Conservation (phyloP, 2,888 invertebrate genomes). For the Teinopalpus imperialis region DNA sequence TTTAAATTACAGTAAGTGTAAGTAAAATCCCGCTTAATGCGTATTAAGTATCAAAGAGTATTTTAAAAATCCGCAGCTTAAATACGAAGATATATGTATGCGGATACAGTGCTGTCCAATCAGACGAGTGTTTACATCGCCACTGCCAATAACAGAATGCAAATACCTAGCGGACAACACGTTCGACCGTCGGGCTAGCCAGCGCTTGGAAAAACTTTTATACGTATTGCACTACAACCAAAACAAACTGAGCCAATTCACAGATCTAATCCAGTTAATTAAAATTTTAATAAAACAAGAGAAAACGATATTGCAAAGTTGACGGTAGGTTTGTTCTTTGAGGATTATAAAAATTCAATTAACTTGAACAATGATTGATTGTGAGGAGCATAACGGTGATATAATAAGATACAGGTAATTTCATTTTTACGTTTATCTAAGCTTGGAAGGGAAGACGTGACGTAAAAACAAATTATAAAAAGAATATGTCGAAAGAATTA, state of each 20-base stretch:
- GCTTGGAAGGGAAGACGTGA: no score
- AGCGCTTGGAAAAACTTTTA: constrained; percentile 44
- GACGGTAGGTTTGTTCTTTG: constrained; percentile 20
- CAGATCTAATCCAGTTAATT: constrained; percentile 44
- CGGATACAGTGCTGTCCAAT: constrained; percentile 52
- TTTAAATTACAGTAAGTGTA: no score
- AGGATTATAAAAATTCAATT: constrained; percentile 33
- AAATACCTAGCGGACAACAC: constrained; percentile 64
- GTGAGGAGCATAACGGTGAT: constrained; percentile 12
- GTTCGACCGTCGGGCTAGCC: constrained; percentile 36
- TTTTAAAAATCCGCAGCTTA: constrained; percentile 8
- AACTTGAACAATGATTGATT: constrained; percentile 49
- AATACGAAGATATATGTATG: constrained; percentile 34
- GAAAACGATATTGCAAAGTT: constrained; percentile 28
- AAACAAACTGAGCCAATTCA: constrained; percentile 34
- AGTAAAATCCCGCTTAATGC: no score
- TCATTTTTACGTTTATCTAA: background rate
- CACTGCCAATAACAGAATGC: constrained; percentile 74
- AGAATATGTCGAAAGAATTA: no score
- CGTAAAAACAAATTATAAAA: no score
- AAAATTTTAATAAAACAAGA: constrained; percentile 29
- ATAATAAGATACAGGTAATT: background rate
- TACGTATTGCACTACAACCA: constrained; percentile 42
- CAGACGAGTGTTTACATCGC: constrained; percentile 67
- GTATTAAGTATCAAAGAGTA: no score